Percentiles rank a stretch among this genome's conserved stretches.
phyloP scores from a whole-genome alignment of 2,888 invertebrate genomes.

The Coenonympha arcania region DNA sequence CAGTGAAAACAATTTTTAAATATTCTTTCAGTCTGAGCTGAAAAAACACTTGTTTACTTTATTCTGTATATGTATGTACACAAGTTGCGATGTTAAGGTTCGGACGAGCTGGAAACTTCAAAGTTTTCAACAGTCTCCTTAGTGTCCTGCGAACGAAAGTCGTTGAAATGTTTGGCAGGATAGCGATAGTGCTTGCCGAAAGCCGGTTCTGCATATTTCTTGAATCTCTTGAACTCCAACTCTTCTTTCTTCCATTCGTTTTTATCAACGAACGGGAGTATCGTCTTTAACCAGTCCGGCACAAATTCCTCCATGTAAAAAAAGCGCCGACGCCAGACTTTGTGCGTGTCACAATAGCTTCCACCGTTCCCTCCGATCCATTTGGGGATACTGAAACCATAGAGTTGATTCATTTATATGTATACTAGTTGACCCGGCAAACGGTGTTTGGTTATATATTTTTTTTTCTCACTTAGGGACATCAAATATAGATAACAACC shows the following conservation, averaged over 20 bases:
- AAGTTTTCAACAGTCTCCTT: conserved; percentile 35
- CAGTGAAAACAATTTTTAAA: no score
- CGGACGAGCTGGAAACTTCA: conserved; percentile 21
- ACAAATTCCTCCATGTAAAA: conserved; percentile 51
- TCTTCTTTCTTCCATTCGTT: conserved; percentile 49
- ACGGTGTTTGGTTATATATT: no score
- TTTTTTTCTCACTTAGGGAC: no score
- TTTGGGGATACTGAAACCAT: conserved; percentile 41
- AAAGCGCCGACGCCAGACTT: conserved; percentile 48
- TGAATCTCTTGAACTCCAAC: conserved; percentile 38
- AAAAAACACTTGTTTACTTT: no score
- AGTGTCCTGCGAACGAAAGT: conserved; percentile 38
- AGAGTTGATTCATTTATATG: no score
- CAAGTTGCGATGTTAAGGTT: no score
- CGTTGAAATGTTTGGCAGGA: conserved; percentile 36
- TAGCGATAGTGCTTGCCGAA: conserved; percentile 50
- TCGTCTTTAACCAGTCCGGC: conserved; percentile 42
- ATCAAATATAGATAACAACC: no score
- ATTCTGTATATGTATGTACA: no score
- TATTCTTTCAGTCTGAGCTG: no score
- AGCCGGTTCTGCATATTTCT: conserved; percentile 43
- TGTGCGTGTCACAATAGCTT: conserved; percentile 44
- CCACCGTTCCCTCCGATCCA: conserved; percentile 48
- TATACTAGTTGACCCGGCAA: no score
- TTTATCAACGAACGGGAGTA: conserved; percentile 41